Base-by-base conservation (phyloP, 2,888 invertebrate genomes). In the Cremastinae sp. region DNA sequence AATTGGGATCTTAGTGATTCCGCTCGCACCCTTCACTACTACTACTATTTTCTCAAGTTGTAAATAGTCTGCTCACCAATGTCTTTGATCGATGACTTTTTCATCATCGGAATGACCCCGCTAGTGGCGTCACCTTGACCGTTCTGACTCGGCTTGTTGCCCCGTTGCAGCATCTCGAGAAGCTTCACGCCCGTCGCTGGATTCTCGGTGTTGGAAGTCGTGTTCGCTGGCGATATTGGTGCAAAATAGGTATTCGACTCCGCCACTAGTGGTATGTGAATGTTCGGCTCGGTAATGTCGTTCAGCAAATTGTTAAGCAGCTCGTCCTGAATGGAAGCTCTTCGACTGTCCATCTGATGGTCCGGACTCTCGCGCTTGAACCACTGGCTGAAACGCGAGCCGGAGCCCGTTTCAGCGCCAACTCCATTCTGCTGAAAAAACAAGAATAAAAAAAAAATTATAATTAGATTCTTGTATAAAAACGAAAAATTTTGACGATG, bases 371-470 rank as follows among this genome's bases (percentile, higher is more conserved):
- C 94, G 58, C 93, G 92, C 49, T 92, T 93, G 91, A 97, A 97
- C 95, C 96, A 96, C 79, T 93, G 94, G 86, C 94, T 95, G 89
- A 96, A 96, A 18, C 95, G 91, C 18, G 95, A 95, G 79, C 94
- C 92, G 54, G 91, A 88, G 20, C 90, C 89, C 41, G 90, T 90
- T 49, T 90, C 91, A 18, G 92, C 91, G 56, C 92, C 91, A 54
- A 92, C 91, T 38, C 94, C 95, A 87, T 95, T 94, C 94, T 94
- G 81, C 5, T 86, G 84, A 75, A 81, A 79, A 78, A 78, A 72
- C 58, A 59, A 66, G 56, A 58, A 74, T 20, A 12, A 49, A 62
- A 36, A 36, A 62, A 16, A 71, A 18, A 54, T 20, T 2, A 51
- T n/a, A n/a, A n/a, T n/a, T n/a, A n/a, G n/a, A n/a, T n/a, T n/a